Evolutionary conservation across 23 tunicate species (phyloP).

Genomic region (Ciona savignyi): DNA sequence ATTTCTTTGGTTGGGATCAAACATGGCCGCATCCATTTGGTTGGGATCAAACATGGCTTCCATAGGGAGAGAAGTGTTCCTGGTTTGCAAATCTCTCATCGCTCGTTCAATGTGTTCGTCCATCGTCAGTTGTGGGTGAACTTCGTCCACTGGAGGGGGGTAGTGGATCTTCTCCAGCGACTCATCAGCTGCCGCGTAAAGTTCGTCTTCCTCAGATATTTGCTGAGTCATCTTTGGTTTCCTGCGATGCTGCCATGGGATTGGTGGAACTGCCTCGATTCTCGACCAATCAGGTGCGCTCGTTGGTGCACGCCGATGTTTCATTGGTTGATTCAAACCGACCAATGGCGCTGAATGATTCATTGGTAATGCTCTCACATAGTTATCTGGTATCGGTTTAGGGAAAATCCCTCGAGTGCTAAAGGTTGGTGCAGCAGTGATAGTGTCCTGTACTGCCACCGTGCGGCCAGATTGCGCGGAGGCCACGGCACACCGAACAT

Average conservation of each 20-base stretch:
- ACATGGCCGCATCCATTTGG: not conserved
- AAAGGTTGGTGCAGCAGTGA: not conserved
- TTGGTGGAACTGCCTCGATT: not conserved
- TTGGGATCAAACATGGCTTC: too few relatives aligned
- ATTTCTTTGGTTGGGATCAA: not conserved
- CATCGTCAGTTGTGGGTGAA: too few relatives aligned
- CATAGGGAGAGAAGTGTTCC: not conserved
- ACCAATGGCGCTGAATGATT: not conserved
- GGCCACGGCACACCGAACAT: constrained; percentile 25
- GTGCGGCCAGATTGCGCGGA: constrained; percentile 25
- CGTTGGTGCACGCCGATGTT: not conserved
- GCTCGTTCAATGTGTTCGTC: too few relatives aligned
- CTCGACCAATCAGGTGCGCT: too few relatives aligned
- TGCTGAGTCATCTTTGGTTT: not conserved
- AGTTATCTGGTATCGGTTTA: not conserved
- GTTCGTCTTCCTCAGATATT: not conserved
- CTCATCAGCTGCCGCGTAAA: not conserved
- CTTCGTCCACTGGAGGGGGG: too few relatives aligned
- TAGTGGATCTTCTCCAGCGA: too few relatives aligned
- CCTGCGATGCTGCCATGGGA: not conserved
- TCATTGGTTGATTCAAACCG: not conserved
- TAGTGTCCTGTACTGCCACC: constrained; percentile 2
- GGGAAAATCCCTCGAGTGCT: not conserved
- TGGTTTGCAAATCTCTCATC: not conserved
- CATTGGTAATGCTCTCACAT: not conserved